Percentiles rank a stretch among this genome's conserved stretches.
Conservation (phyloP, 2,797 vertebrate genomes). For the Leptoclinus maculatus region DNA sequence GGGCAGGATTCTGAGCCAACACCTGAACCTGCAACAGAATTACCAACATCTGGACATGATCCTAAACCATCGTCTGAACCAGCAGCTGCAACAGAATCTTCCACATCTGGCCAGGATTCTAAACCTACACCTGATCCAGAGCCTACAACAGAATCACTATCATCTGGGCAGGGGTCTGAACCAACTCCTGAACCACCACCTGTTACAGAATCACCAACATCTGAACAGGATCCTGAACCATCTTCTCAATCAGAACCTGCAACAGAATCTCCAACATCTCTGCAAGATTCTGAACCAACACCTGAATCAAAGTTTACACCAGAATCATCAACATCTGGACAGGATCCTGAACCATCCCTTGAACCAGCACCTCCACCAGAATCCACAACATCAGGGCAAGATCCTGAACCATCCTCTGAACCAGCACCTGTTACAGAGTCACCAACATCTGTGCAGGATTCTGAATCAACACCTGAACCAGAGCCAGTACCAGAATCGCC, state of each 20-base stretch:
- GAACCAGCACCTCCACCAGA: not conserved
- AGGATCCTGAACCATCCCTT: not conserved
- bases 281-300: rapidly evolving
- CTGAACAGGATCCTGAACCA: not conserved
- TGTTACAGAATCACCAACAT: not conserved
- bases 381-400: not conserved
- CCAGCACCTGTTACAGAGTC: not conserved
- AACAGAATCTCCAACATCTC: not conserved
- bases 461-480: not conserved
- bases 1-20: not conserved
- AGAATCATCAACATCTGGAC: not conserved
- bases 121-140: not conserved
- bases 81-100: rapidly evolving
- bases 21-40: not conserved
- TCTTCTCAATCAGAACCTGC: rapidly evolving
- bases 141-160: rapidly evolving
- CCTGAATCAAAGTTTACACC: too few species aligned
- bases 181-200: not conserved
- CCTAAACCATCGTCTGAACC: not conserved
- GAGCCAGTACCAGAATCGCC: rapidly evolving
- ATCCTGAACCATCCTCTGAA: rapidly evolving
- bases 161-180: rapidly evolving
- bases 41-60: not conserved
- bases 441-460: rapidly evolving
- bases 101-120: not conserved